Percentiles rank a stretch among this genome's conserved stretches.
phyloP scores from a whole-genome alignment of 2,797 vertebrate genomes.

The Pseudochromis fuscus region DNA sequence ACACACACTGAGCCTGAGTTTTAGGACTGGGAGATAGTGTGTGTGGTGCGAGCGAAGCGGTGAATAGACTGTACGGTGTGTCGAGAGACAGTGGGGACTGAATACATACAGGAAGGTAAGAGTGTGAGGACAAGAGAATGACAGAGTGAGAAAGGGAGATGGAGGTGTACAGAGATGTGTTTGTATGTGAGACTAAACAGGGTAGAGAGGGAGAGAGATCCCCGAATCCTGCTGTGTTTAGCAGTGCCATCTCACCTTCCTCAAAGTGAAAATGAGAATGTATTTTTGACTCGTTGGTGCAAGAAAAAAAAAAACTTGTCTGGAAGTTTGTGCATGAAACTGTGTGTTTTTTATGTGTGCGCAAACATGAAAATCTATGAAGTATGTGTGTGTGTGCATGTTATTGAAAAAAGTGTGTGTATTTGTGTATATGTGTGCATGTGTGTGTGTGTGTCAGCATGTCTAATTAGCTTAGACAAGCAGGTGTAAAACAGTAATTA shows the following conservation, averaged over 20 bases:
- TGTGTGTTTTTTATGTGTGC: conserved; percentile 23
- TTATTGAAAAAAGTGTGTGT: conserved; percentile 7
- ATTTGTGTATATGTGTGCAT: conserved; percentile 58
- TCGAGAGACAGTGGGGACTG: conserved; percentile 25
- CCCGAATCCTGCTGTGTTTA: conserved; percentile 66
- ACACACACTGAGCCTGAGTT: conserved; percentile 20
- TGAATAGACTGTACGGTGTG: conserved; percentile 18
- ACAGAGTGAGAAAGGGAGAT: conserved; percentile 56
- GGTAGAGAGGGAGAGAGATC: conserved; percentile 47
- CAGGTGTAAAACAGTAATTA: conserved; percentile 92
- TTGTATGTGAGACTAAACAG: conserved; percentile 45
- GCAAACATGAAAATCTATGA: conserved; percentile 5
- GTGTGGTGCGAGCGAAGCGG: conserved; percentile 1
- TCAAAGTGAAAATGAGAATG: conserved; percentile 77
- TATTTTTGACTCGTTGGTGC: conserved; percentile 76
- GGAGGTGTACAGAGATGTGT: conserved; percentile 53
- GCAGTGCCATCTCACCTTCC: conserved; percentile 74
- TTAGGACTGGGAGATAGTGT: conserved; percentile 32
- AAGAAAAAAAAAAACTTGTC: conserved; percentile 50
- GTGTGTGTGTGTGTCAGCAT: conserved; percentile 70
- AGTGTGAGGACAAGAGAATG: conserved; percentile 48
- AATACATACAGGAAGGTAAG: conserved; percentile 19
- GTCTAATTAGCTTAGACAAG: conserved; percentile 88
- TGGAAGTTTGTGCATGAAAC: conserved; percentile 33
- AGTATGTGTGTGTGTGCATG: neutral